Evolutionary conservation across 92 coral and sea anemone species (phyloP).

Genomic region (Micromussa lordhowensis): DNA sequence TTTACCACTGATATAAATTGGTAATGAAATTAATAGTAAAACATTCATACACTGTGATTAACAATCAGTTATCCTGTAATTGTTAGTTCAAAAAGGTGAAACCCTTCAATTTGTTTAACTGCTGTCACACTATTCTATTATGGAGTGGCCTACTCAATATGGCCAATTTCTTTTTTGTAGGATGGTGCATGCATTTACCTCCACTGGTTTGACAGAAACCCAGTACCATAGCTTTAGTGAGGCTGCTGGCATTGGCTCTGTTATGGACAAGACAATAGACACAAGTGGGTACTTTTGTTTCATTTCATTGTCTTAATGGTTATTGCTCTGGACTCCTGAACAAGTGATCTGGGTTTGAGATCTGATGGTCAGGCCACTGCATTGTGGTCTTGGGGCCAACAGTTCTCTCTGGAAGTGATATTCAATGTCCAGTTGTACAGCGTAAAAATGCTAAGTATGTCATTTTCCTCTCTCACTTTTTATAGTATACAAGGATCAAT

Average conservation of each 20-base stretch:
- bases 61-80: too few species aligned
- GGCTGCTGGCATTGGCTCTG: conserved; percentile 52
- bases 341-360: too few species aligned
- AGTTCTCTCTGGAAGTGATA: too few species aligned
- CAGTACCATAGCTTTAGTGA: conserved; percentile 44
- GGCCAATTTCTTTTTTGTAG: conserved; percentile 7
- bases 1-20: neutral
- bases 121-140: too few species aligned
- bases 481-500: conserved; percentile 23
- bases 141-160: too few species aligned
- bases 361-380: too few species aligned
- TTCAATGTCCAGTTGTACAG: too few species aligned
- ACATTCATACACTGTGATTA: neutral
- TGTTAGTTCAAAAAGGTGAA: too few species aligned
- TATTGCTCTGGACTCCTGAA: too few species aligned
- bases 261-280: conserved; percentile 47
- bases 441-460: too few species aligned
- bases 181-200: conserved; percentile 60
- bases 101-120: too few species aligned
- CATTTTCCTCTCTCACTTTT: neutral
- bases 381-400: too few species aligned
- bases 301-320: neutral
- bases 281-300: conserved; percentile 45
- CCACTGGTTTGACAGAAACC: conserved; percentile 44
- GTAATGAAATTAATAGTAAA: conserved; percentile 2